These are phyloP conservation scores for Lordiphosa clarofinis DNA, from an alignment of 1,140 invertebrate genomes.

Conservation along the genomic window DNA sequence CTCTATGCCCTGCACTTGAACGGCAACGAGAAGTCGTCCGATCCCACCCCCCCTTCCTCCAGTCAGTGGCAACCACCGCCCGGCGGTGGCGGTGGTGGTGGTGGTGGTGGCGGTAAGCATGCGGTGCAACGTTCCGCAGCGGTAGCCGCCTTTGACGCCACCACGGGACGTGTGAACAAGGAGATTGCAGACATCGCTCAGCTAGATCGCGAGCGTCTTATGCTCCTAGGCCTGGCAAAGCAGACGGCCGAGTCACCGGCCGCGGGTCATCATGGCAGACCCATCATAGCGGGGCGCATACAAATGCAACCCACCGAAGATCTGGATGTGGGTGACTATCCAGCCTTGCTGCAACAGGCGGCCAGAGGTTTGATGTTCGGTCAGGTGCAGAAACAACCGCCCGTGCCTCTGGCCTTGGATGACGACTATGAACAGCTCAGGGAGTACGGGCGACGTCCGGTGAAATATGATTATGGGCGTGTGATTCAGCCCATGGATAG, in stretches of 20 bases:
- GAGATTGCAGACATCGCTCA: constrained; percentile 74
- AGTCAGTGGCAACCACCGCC: constrained; percentile 47
- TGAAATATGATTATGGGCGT: constrained; percentile 68
- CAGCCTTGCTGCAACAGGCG: constrained; percentile 60
- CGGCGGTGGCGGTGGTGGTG: constrained; percentile 43
- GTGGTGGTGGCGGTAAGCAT: too few species aligned
- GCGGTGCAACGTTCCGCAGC: constrained; percentile 50
- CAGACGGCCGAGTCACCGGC: constrained; percentile 58
- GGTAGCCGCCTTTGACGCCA: constrained; percentile 59
- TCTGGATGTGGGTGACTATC: constrained; percentile 61
- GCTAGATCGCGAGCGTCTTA: constrained; percentile 67
- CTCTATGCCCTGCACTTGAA: constrained; percentile 73
- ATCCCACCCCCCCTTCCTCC: constrained; percentile 9
- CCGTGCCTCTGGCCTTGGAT: constrained; percentile 39
- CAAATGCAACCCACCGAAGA: constrained; percentile 74
- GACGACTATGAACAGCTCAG: constrained; percentile 59
- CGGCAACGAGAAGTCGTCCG: constrained; percentile 30
- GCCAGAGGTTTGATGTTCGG: constrained; percentile 67
- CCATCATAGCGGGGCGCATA: constrained; percentile 71
- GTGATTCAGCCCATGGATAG: constrained; percentile 62
- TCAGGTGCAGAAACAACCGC: constrained; percentile 66
- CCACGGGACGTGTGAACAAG: constrained; percentile 62
- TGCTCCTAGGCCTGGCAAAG: constrained; percentile 69
- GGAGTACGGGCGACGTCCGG: constrained; percentile 50
- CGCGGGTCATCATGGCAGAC: constrained; percentile 54